Percentiles rank a stretch among this genome's conserved stretches.
These are phyloP conservation scores for Amiota communis DNA, from an alignment of 2,888 invertebrate genomes.

Conservation along the genomic window DNA sequence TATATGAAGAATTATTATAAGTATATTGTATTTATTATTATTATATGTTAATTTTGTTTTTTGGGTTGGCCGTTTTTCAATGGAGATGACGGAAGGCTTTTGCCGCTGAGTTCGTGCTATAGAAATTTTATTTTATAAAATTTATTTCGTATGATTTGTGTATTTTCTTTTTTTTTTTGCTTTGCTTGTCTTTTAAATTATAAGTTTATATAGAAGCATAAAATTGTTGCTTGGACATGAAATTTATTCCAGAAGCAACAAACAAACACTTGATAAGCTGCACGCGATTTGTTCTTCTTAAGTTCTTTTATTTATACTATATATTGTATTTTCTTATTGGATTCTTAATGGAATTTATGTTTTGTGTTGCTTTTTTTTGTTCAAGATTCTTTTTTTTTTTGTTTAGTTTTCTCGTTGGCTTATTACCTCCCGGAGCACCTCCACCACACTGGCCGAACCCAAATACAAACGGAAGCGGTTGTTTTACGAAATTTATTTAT, in stretches of 20 bases:
- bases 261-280: slow-evolving; percentile 27
- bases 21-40: slow-evolving; percentile 23
- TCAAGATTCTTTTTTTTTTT: slow-evolving; percentile 31
- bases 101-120: slow-evolving; percentile 7
- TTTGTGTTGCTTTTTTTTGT: slow-evolving; percentile 40
- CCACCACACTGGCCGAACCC: slow-evolving; percentile 73
- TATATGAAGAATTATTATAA: slow-evolving; percentile 26
- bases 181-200: slow-evolving; percentile 24
- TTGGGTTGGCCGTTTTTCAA: slow-evolving; percentile 70
- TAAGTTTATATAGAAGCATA: neutral
- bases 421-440: slow-evolving; percentile 72
- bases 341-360: slow-evolving; percentile 37
- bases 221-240: slow-evolving; percentile 4
- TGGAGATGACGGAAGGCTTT: slow-evolving; percentile 73
- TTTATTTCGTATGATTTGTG: slow-evolving; percentile 28
- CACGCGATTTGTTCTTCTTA: slow-evolving; percentile 22
- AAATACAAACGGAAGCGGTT: slow-evolving; percentile 41
- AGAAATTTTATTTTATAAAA: slow-evolving; percentile 33
- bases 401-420: slow-evolving; percentile 32
- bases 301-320: too few species aligned
- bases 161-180: slow-evolving; percentile 22
- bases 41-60: slow-evolving; percentile 35
- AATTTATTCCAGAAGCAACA: slow-evolving; percentile 24
- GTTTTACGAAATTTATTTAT: neutral
- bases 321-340: slow-evolving; percentile 35